Base-by-base conservation (phyloP, 1,140 invertebrate species). In the Drosophila sturtevanti region DNA sequence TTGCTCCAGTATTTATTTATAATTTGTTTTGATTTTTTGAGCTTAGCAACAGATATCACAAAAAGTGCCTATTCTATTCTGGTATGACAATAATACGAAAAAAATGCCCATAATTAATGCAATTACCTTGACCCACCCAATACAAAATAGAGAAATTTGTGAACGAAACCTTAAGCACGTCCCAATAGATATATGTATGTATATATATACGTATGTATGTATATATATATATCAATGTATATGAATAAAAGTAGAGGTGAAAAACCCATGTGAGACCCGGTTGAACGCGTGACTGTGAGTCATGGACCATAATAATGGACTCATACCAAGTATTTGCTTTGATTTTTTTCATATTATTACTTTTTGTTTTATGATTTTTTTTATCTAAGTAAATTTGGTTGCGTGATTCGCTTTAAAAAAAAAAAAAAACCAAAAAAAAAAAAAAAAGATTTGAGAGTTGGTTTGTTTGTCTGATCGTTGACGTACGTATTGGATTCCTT, bases 301-400 rank as follows among this genome's bases (percentile, higher is more conserved):
- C 54, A 56, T 55, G 52, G 52, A 55, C 52, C 52, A 48, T 48
- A 55, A 55, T 55, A n/a, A 55, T 55, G 52, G 51, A 54, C 51
- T 24, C 51, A 54, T 54, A 24, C 51, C 22, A 54, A 54, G 21
- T 54, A 27, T 54, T 54, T 54, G 21, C 22, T 24, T 24, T 24
- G 51, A 27, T 54, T 54, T 52, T 52, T 24, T 22, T 44, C 34
- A 12, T 35, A 35, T 44, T 16, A 44, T n/a, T 22, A 14, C 27
- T 48, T 48, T 9, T 48, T 48, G 41, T 48, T 48, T 48, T 48
- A 48, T 48, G 41, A 48, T 48, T 9, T 21, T 9, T 21, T 48
- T 48, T 48, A 48, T 48, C 41, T 48, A 48, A 48, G 41, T 18
- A 21, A 48, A 48, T 48, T 48, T 4, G 7, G 16, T 21, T 9